Conservation (phyloP, 2,888 invertebrate genomes). For the Philaethria dido region DNA sequence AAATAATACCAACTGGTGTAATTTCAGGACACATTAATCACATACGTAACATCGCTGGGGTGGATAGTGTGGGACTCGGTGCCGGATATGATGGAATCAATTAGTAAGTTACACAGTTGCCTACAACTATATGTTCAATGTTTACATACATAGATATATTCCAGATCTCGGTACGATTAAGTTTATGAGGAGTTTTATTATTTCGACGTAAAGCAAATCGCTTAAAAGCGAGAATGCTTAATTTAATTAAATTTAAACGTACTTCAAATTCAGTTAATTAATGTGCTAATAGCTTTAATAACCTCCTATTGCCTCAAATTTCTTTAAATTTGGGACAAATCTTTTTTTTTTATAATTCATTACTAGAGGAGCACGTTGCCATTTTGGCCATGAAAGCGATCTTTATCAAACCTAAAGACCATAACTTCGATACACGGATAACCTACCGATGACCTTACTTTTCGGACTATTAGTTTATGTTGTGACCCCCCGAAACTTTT, state of each 20-base stretch:
- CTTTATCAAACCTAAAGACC: no score
- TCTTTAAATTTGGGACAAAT: not conserved
- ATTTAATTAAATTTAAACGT: not conserved
- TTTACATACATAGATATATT: not conserved
- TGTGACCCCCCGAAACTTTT: no score
- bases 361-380: not conserved
- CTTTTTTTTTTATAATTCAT: constrained; percentile 5
- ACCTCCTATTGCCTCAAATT: not conserved
- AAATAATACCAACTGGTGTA: constrained; percentile 16
- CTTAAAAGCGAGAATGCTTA: constrained; percentile 6
- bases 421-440: no score
- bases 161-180: not conserved
- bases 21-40: constrained; percentile 95
- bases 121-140: not conserved
- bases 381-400: not conserved
- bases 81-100: constrained; percentile 96
- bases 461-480: no score
- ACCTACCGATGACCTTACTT: no score
- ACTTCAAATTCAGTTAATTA: constrained; percentile 10
- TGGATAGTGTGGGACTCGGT: constrained; percentile 94
- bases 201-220: constrained; percentile 3
- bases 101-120: constrained; percentile 87
- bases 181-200: constrained; percentile 24
- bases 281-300: not conserved
- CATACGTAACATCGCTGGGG: constrained; percentile 92